Percentiles rank a stretch among this genome's conserved stretches.
Conservation (phyloP, 2,113 vertebrate genomes). For the Trichomycterus rosablanca region DNA sequence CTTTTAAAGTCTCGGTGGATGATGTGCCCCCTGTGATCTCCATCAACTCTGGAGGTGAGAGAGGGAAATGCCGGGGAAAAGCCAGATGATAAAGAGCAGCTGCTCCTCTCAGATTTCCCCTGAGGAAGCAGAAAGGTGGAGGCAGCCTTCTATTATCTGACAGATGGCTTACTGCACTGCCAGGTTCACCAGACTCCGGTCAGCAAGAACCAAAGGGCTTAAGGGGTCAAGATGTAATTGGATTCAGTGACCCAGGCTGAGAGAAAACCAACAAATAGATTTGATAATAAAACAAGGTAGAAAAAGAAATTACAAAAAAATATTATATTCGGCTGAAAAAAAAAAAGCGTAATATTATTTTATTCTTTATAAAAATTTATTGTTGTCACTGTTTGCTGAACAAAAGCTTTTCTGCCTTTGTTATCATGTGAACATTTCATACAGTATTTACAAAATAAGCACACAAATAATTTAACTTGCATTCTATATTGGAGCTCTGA, state of each 20-base stretch:
- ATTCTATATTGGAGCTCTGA: no score
- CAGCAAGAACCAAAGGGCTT: constrained; percentile 58
- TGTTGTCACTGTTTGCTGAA: no score
- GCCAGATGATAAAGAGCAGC: constrained; percentile 70
- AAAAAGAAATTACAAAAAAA: constrained; percentile 37
- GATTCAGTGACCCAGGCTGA: constrained; percentile 54
- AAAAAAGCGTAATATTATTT: no score
- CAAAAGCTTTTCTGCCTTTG: no score
- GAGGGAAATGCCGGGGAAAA: constrained; percentile 48
- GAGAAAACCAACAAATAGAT: constrained; percentile 57
- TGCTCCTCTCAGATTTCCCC: constrained; percentile 73
- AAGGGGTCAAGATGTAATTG: constrained; percentile 58
- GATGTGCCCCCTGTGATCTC: constrained; percentile 58
- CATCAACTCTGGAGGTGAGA: constrained; percentile 61
- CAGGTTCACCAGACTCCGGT: constrained; percentile 59
- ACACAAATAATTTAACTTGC: no score
- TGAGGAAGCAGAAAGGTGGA: constrained; percentile 66
- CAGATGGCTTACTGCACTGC: constrained; percentile 64
- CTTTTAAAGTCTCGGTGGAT: constrained; percentile 66
- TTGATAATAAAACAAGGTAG: constrained; percentile 31
- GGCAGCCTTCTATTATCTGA: constrained; percentile 68
- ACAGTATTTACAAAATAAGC: no score
- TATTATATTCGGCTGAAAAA: no score
- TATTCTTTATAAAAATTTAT: no score
- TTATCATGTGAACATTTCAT: no score